phyloP scores from a whole-genome alignment of 1,140 invertebrate genomes.

The Drosophila orena region DNA sequence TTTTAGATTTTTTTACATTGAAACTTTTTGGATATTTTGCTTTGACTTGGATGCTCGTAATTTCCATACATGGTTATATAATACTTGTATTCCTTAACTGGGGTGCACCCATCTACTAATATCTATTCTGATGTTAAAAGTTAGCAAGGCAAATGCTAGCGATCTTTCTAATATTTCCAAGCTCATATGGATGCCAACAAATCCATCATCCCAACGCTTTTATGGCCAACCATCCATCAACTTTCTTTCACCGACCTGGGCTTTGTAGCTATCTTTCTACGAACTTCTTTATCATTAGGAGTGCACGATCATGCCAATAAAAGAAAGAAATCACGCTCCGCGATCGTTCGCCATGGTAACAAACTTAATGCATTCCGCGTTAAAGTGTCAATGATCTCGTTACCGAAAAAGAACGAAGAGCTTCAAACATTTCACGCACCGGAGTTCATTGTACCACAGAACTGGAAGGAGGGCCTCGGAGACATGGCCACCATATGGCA shows the following conservation, averaged over 20 bases:
- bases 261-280: slow-evolving; percentile 53
- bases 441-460: slow-evolving; percentile 72
- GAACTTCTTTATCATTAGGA: slow-evolving; percentile 79
- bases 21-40: background rate
- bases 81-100: too few species aligned
- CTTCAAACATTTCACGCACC: slow-evolving; percentile 81
- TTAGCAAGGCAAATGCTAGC: background rate
- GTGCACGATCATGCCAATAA: slow-evolving; percentile 82
- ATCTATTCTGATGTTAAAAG: background rate
- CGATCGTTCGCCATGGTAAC: slow-evolving; percentile 72
- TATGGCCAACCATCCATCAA: slow-evolving; percentile 35
- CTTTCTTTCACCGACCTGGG: slow-evolving; percentile 55
- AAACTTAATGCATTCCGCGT: slow-evolving; percentile 83
- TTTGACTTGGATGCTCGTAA: too few species aligned
- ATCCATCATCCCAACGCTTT: slow-evolving; percentile 41
- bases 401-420: slow-evolving; percentile 66
- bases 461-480: slow-evolving; percentile 35
- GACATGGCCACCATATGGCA: slow-evolving; percentile 24
- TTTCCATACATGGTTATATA: too few species aligned
- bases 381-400: slow-evolving; percentile 82
- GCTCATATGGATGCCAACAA: slow-evolving; percentile 4
- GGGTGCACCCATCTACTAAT: too few species aligned
- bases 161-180: slow-evolving; percentile 9
- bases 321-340: slow-evolving; percentile 64
- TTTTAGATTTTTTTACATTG: background rate